phyloP scores from a whole-genome alignment of 2,888 invertebrate genomes.

The Kryphioiulus occultus region DNA sequence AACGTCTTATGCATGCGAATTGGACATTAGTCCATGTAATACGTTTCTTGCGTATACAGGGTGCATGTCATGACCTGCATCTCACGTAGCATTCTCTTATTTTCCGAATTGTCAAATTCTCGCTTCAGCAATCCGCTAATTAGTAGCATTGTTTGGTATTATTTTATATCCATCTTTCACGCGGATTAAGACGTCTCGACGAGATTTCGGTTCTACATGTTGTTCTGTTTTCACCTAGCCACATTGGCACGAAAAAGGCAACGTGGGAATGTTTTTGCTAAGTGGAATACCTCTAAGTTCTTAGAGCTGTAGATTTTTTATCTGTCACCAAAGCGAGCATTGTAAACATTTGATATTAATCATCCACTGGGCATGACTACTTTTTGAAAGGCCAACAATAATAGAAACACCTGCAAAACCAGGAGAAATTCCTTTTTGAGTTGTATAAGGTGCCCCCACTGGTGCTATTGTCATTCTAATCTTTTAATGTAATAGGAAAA shows the following conservation, averaged over 20 bases:
- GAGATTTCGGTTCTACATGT: background rate
- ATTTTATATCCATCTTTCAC: background rate
- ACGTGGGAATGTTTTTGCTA: background rate
- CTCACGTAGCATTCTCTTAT: background rate
- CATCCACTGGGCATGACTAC: background rate
- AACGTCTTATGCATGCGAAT: background rate
- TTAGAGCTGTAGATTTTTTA: background rate
- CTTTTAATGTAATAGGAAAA: background rate
- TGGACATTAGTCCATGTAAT: background rate
- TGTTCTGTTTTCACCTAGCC: background rate
- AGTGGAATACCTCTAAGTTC: background rate
- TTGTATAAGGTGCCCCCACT: background rate
- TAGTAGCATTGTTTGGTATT: background rate
- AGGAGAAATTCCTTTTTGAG: background rate
- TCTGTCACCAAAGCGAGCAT: background rate
- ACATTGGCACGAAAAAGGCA: background rate
- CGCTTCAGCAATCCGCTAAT: background rate
- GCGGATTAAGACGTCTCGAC: background rate
- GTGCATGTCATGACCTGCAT: background rate
- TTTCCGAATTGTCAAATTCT: background rate
- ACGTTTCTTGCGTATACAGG: background rate
- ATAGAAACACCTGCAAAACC: background rate
- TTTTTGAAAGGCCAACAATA: background rate
- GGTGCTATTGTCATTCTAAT: background rate
- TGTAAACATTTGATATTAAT: slow-evolving; percentile 5